phyloP scores from a whole-genome alignment of 2,797 vertebrate species.

The Spheniscus humboldti region DNA sequence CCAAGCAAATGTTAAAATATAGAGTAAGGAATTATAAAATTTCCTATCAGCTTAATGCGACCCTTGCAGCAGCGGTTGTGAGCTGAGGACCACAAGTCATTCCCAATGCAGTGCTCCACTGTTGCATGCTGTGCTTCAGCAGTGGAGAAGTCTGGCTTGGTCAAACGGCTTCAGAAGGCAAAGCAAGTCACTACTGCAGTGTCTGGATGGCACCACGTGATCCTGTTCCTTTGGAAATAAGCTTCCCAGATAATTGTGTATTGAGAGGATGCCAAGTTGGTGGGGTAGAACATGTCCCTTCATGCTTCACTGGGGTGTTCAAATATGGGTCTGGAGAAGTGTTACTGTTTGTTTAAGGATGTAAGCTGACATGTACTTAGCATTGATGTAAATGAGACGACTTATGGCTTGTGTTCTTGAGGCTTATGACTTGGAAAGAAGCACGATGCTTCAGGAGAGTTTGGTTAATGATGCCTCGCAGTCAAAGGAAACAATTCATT shows the following conservation, averaged over 20 bases:
- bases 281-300: not conserved
- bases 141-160: not conserved
- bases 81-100: not conserved
- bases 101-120: not conserved
- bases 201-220: not conserved
- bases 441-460: not conserved
- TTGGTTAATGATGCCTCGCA: not conserved
- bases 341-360: not conserved
- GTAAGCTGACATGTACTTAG: not conserved
- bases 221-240: not conserved
- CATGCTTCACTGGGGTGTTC: not conserved
- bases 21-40: not conserved
- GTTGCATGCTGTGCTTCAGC: rapidly evolving
- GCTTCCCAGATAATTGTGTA: not conserved
- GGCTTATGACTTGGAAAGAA: not conserved
- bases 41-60: not conserved
- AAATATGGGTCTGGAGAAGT: not conserved
- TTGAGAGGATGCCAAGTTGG: not conserved
- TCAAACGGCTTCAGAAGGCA: rapidly evolving
- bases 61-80: not conserved
- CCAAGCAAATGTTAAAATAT: not conserved
- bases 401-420: not conserved
- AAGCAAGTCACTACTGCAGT: not conserved
- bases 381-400: not conserved
- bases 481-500: not conserved